A percentile compares a stretch with the other conserved stretches of the same genome.
Conservation (phyloP, 2,888 invertebrate genomes). For the Scaptomyza tumidula region DNA sequence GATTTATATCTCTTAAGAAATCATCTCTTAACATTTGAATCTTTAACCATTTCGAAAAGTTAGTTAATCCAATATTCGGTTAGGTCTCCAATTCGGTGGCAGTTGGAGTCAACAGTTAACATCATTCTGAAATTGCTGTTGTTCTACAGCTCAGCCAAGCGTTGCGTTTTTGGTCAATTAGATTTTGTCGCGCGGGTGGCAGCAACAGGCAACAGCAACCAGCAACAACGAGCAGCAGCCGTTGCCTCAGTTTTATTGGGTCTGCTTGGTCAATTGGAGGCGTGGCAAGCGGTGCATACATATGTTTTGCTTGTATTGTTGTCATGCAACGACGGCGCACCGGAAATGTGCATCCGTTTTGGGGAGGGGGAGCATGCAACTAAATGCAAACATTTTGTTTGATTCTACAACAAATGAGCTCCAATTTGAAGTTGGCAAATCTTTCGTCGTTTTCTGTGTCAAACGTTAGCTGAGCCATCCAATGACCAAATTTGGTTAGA, state of each 20-base stretch:
- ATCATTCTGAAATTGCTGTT: conserved; percentile 46
- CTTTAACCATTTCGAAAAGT: not conserved
- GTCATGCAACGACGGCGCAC: conserved; percentile 70
- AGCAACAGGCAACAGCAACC: conserved; percentile 18
- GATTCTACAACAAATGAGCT: conserved; percentile 51
- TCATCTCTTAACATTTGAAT: too few relatives aligned
- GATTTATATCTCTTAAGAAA: too few relatives aligned
- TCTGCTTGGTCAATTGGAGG: conserved; percentile 54
- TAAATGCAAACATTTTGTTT: conserved; percentile 60
- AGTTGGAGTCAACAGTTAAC: not conserved
- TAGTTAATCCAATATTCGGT: conserved; percentile 11
- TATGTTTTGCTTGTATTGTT: conserved; percentile 46
- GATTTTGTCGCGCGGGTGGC: conserved; percentile 75
- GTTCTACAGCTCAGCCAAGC: conserved; percentile 68
- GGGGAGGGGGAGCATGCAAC: conserved; percentile 31
- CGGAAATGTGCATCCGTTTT: conserved; percentile 73
- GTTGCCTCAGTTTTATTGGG: conserved; percentile 35
- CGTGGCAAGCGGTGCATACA: conserved; percentile 35
- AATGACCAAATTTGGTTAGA: conserved; percentile 43
- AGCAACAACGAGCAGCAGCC: not conserved
- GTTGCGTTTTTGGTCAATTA: conserved; percentile 78
- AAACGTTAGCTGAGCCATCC: conserved; percentile 56
- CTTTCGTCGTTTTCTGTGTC: conserved; percentile 62
- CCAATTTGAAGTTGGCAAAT: conserved; percentile 65
- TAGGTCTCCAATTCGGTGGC: not conserved